Base-by-base conservation (phyloP, 2,888 invertebrate genomes). In the Chaetogeoica ovagalla region DNA sequence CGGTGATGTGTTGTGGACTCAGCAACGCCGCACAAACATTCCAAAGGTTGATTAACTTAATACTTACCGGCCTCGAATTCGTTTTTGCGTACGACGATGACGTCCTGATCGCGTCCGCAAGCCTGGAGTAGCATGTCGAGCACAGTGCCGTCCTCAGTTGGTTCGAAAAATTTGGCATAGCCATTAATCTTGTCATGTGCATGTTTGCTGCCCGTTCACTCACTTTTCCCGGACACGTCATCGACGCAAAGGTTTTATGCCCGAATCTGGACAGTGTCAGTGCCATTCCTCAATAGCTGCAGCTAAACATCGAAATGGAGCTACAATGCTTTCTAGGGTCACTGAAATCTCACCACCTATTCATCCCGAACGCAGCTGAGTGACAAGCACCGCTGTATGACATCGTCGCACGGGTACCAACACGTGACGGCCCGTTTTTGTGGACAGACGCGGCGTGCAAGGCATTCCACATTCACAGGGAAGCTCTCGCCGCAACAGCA, bases 131-230 rank as follows among this genome's bases (percentile, higher is more conserved):
- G 55, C 84, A 84, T 62, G 5, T n/a, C 3, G 21, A 81, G 1
- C 84, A 84, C 70, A 23, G 66, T 0, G 43, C 55, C 1, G 60
- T 84, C 0, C 83, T 84, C 52, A 39, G 73, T 6, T 43, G 82
- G 8, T 82, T 85, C 17, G 60, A 81, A 17, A 81, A 84, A 19
- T 84, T 84, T 69, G 84, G 84, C 0, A 71, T 86, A 0, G 72
- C 83, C 0, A 83, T 86, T 0, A 86, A 86, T 82, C 69, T 83
- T 0, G 65, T 82, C 0, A 86, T 86, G 82, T 86, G 85, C 75
- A 75, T 79, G 7, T 85, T 86, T 74, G 85, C 84, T 0, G 52
- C 55, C 8, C 11, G 19, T 0, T 66, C 83, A 48, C 70, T 85
- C 0, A 74, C 75, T 0, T 86, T 85, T 72, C 77, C 86, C 0